A percentile compares a stretch with the other conserved stretches of the same genome.
Evolutionary conservation across 2,113 vertebrate genomes (phyloP).

Genomic region (Arenaria interpres): DNA sequence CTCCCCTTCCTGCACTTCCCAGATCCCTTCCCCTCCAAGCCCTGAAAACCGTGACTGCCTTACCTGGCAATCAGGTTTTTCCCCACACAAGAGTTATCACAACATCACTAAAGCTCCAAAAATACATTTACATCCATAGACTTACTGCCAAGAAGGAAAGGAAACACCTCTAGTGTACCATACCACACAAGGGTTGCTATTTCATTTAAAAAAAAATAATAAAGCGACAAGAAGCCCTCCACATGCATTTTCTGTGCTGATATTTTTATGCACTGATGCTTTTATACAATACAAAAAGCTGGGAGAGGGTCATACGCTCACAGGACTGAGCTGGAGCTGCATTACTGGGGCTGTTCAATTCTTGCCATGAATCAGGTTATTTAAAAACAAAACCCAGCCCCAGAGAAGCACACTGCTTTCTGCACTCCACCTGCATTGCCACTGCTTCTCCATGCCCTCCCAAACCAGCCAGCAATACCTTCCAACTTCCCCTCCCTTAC

Average conservation of each 20-base stretch:
- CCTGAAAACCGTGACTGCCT: background rate
- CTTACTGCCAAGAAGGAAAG: background rate
- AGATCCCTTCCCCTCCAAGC: background rate
- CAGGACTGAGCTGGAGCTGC: background rate
- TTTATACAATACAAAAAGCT: background rate
- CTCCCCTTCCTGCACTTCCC: background rate
- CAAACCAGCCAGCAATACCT: background rate
- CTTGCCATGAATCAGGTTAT: background rate
- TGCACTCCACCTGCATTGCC: background rate
- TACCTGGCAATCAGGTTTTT: background rate
- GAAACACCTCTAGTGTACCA: fast-evolving
- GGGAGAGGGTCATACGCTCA: background rate
- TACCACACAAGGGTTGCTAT: background rate
- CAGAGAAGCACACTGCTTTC: background rate
- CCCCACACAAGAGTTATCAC: background rate
- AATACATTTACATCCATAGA: background rate
- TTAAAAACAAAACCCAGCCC: background rate
- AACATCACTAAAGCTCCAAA: background rate
- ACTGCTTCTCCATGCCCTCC: background rate
- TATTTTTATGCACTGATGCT: background rate
- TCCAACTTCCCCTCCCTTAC: background rate
- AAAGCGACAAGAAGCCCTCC: background rate
- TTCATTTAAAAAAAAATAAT: background rate
- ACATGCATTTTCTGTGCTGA: background rate
- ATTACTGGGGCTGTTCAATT: background rate